phyloP scores from a whole-genome alignment of 2,797 vertebrate genomes.

The Peromyscus aztecus region DNA sequence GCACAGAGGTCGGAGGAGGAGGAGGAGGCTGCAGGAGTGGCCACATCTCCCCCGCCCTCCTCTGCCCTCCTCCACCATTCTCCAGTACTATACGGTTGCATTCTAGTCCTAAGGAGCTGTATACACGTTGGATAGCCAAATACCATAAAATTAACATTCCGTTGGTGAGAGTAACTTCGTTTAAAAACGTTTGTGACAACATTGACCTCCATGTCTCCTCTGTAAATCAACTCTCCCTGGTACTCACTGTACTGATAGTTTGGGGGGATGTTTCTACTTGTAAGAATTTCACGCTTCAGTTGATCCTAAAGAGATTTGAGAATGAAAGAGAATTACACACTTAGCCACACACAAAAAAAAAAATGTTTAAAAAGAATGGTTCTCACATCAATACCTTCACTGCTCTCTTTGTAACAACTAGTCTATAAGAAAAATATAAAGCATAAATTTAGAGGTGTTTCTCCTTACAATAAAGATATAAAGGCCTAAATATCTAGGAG shows the following conservation, averaged over 20 bases:
- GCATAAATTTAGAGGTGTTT: not conserved
- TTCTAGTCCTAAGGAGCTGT: not conserved
- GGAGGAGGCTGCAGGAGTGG: not conserved
- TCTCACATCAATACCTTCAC: slow-evolving; percentile 10
- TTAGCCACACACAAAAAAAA: not conserved
- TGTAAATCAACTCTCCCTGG: slow-evolving; percentile 41
- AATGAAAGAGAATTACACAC: slow-evolving; percentile 46
- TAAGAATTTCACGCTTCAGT: slow-evolving; percentile 88
- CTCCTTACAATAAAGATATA: slow-evolving; percentile 9
- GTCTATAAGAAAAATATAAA: not conserved
- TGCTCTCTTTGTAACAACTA: slow-evolving; percentile 1
- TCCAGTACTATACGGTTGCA: not conserved
- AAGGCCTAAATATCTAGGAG: slow-evolving; percentile 32
- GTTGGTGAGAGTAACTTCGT: slow-evolving; percentile 25
- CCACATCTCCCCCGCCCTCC: no score
- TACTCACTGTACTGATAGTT: slow-evolving; percentile 91
- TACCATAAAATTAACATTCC: slow-evolving; percentile 12
- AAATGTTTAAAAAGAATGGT: not conserved
- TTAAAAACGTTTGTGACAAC: not conserved
- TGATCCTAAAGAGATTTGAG: slow-evolving; percentile 83
- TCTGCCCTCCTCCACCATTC: not conserved
- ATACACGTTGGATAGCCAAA: not conserved
- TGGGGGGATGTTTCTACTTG: slow-evolving; percentile 74
- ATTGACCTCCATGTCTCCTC: slow-evolving; percentile 17
- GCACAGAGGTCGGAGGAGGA: not conserved